Base-by-base conservation (phyloP, 1,140 invertebrate species). In the Trichonephila inaurata region DNA sequence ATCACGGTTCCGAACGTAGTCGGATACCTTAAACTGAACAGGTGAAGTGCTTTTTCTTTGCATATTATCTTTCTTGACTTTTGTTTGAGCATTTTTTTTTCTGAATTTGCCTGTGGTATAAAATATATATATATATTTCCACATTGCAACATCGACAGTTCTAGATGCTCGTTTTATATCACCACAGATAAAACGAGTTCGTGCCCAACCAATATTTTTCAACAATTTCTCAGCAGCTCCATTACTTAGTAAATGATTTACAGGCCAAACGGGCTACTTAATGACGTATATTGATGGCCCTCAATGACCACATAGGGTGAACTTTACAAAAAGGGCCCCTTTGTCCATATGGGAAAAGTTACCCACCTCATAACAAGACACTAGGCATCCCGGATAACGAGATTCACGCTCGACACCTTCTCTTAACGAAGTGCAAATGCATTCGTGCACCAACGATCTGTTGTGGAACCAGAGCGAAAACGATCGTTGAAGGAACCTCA, bases 361-460 rank as follows among this genome's bases (percentile, higher is more conserved):
- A 40, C 33, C 33, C 62, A 18, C 14, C 24, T 77, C 16, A 5
- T 33, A 33, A 77, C 69, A 33, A 77, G 69, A 40, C 24, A 18
- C 51, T 7, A 12, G 51, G 51, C 66, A 77, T 77, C 69, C 69
- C 28, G 69, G 69, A 77, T 77, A 77, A 77, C 72, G 33, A 77
- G 72, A 77, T 19, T 24, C 72, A 77, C 72, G 28, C 44, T 58
- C 44, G 58, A 60, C 82, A 85, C 58, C 82, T 60, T 16, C 81
- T 1, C n/a, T 21, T 85, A 85, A 85, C 82, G 82, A 85, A 85
- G 82, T 60, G 82, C 82, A 85, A 85, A 85, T 60, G 82, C 58
- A 85, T 58, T 85, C 82, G 82, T 58, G 58, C 58, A 51, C 21
- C 58, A 60, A 28, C 44, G 44, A 85, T 85, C 33, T 77, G 72